Evolutionary conservation across 1,140 invertebrate genomes (phyloP), one percentile per base, ranked within the genome.

Genomic region (Zaprionus camerounensis): DNA sequence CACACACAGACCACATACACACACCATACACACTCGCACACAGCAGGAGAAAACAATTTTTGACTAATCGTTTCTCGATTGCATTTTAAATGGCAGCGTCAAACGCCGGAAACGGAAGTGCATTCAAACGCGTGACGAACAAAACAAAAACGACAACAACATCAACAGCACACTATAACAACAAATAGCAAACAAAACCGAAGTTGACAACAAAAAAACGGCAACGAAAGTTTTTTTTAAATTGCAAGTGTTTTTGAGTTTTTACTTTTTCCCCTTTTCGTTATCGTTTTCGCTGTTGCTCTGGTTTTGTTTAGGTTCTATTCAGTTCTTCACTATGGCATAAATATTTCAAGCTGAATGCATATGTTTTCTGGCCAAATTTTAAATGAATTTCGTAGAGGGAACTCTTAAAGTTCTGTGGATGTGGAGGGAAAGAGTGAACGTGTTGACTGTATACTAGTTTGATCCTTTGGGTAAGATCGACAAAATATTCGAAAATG

Each of bases 11-110:
- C 24, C 24, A 24, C 4, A 24, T 24, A 24, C 24, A 24, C 13
- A 62, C 41, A 34, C 36, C 15, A 46, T 5, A 22, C 20, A 3
- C 6, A 15, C 36, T 46, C 13, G 28, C 24, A 56, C 55, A 56
- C 13, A 86, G 75, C 59, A 64, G 66, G 68, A 66, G 64, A 63
- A 20, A 56, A 28, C 38, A 58, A 58, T 85, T 76, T 74, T 80
- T 80, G 70, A 82, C 82, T 87, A 87, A 86, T 87, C 83, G 84
- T 74, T 78, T 74, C 55, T 78, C 80, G 62, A 85, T 85, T 85
- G 82, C 67, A 68, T 75, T 83, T 88, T 55, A 74, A 82, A 82
- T 75, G 80, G 26, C 58, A 67, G 46, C 70, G 76, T 78, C 65
- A 49, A 82, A 69, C 22, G 49, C 46, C 65, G 82, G 76, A 87